Base-by-base conservation (phyloP, 2,797 vertebrate genomes). In the Poeciliopsis infans region DNA sequence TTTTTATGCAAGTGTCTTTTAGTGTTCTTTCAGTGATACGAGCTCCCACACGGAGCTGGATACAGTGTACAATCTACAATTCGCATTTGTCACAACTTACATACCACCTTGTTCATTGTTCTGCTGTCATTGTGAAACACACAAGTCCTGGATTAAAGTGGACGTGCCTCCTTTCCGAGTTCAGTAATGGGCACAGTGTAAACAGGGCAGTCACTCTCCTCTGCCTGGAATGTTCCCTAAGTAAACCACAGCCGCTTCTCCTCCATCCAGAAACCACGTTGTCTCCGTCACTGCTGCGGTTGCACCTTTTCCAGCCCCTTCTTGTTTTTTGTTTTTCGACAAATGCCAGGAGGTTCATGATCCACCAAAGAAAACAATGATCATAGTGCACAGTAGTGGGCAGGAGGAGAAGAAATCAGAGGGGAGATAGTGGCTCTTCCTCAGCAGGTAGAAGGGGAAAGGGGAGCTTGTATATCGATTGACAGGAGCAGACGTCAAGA, bases 21-120 rank as follows among this genome's bases (percentile, higher is more conserved):
- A 96, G 95, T 95, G 95, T 96, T 96, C 91, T 94, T 93, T 95
- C 93, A 94, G 94, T 92, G 92, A 95, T 91, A 95, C 86, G 79
- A 93, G 92, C 94, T 95, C 95, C 85, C 84, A 88, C 78, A 90
- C 83, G 85, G 95, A 96, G 95, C 94, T 91, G 83, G 93, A 97
- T 89, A 93, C 96, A 96, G 96, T 95, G 95, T 96, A 96, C 94
- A 95, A 92, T 95, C 95, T 95, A 96, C 93, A 93, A 93, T 92
- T 92, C 86, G 93, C 90, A 94, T 95, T 88, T 86, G 84, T 95
- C 90, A 91, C 86, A 92, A 90, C 83, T 82, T 89, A 80, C 87
- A 87, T 86, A 86, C 84, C 89, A 87, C 90, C 91, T 87, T 75
- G 92, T 90, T 86, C 88, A 85, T 91, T 78, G 83, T 91, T 90